Evolutionary conservation across 2,113 vertebrate species (phyloP).

Genomic region (Malurus elegans): DNA sequence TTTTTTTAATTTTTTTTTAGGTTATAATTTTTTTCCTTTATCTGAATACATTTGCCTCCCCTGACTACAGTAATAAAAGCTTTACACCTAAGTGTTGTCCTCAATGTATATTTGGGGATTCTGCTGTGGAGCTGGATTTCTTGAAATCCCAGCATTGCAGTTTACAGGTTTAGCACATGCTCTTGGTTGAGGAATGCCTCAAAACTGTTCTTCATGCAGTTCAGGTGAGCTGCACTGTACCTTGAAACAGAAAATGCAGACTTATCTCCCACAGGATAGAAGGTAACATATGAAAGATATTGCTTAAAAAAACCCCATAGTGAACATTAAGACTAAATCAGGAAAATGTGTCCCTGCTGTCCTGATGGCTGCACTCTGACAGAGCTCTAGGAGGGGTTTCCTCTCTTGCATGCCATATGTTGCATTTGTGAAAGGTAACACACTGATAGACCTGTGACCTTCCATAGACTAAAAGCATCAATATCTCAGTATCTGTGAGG

Average conservation of each 20-base stretch:
- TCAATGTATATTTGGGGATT: not conserved
- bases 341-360: not conserved
- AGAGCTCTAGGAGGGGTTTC: not conserved
- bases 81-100: accelerated
- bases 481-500: not conserved
- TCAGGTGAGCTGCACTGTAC: not conserved
- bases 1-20: not conserved
- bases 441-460: not conserved
- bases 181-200: not conserved
- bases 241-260: not conserved
- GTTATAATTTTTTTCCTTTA: not conserved
- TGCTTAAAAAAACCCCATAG: not conserved
- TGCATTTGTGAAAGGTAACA: not conserved
- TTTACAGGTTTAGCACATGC: not conserved
- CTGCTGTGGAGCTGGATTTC: not conserved
- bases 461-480: not conserved
- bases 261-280: not conserved
- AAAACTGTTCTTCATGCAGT: not conserved
- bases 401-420: not conserved
- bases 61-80: not conserved
- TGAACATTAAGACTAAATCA: not conserved
- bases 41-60: not conserved
- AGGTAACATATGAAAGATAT: not conserved
- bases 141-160: not conserved
- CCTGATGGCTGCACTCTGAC: not conserved